phyloP scores from a whole-genome alignment of 35 echinoderm and acorn worm genomes.

The Heliocidaris erythrogramma region DNA sequence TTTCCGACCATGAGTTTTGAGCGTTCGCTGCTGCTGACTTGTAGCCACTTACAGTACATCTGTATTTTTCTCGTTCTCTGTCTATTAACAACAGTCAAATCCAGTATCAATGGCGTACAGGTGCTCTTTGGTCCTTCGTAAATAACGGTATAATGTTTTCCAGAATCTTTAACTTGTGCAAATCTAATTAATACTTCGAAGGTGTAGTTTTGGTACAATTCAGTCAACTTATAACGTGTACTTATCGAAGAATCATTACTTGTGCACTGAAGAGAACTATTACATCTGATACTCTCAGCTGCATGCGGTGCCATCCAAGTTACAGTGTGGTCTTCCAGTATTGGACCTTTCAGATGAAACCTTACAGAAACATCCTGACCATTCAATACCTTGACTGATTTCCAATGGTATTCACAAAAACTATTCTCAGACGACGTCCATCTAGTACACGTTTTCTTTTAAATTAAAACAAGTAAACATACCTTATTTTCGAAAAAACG shows the following conservation, averaged over 20 bases:
- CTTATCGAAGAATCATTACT: neutral
- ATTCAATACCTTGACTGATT: neutral
- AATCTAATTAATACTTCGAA: neutral
- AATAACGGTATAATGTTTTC: neutral
- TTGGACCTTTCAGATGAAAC: neutral
- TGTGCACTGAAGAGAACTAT: neutral
- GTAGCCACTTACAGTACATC: neutral
- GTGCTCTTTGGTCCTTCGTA: neutral
- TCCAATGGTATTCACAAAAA: neutral
- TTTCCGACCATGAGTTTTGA: neutral
- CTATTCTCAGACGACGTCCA: neutral
- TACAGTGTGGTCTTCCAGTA: neutral
- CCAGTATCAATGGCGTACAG: neutral
- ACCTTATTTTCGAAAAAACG: neutral
- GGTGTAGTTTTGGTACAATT: neutral
- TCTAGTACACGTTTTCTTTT: neutral
- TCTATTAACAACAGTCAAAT: neutral
- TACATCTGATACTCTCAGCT: neutral
- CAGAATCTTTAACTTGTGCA: neutral
- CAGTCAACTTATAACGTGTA: neutral
- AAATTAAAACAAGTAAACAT: neutral
- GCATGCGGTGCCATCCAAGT: neutral
- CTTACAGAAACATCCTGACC: neutral
- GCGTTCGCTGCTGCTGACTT: neutral
- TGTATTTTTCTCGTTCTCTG: neutral